A percentile compares a stretch with the other conserved stretches of the same genome.
phyloP scores from a whole-genome alignment of 2,113 vertebrate species.

The Siniperca knerii region DNA sequence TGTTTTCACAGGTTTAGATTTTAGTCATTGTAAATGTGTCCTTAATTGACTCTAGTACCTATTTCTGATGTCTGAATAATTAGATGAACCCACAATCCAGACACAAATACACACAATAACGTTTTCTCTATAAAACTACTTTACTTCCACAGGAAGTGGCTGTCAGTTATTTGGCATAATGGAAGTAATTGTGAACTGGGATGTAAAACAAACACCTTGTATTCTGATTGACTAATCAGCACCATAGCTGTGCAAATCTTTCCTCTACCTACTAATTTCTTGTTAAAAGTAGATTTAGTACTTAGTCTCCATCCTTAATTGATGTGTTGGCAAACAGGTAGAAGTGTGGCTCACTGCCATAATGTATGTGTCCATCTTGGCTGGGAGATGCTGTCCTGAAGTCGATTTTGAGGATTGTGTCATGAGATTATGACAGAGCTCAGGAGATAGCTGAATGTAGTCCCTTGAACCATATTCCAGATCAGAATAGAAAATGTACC shows the following conservation, averaged over 20 bases:
- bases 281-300: not conserved
- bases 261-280: not conserved
- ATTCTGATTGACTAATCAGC: not conserved
- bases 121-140: conserved; percentile 14
- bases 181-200: not conserved
- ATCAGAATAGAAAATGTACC: not conserved
- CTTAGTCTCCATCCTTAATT: not conserved
- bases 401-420: conserved; percentile 54
- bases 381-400: conserved; percentile 31
- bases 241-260: not conserved
- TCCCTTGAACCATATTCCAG: conserved; percentile 43
- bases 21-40: not conserved
- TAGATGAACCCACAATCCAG: not conserved
- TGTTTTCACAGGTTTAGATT: not conserved
- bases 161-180: conserved; percentile 9
- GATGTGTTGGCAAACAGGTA: conserved; percentile 1
- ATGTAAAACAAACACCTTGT: not conserved
- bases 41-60: not conserved
- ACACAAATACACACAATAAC: not conserved
- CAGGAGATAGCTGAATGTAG: conserved; percentile 31
- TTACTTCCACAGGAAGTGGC: not conserved
- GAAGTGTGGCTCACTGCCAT: not conserved
- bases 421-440: conserved; percentile 63
- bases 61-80: conserved; percentile 10
- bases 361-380: not conserved